Evolutionary conservation across 2,797 vertebrate genomes (phyloP), one percentile per base, ranked within the genome.

Genomic region (Sebastes taczanowskii): DNA sequence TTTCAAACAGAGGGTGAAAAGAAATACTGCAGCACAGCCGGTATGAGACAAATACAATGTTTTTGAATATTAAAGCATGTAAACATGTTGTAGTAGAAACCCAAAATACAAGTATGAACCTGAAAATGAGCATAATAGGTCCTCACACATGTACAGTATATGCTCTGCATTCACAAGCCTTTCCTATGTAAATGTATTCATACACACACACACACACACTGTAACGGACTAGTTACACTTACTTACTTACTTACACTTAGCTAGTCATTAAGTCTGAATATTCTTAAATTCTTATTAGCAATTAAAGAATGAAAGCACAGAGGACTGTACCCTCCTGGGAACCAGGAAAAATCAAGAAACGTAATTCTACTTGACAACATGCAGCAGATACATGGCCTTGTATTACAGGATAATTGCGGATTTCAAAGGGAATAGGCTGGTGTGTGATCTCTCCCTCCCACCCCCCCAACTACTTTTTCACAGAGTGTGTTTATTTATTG

Each of bases 321-420:
- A 90, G 89, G 85, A 86, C 74, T 14, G 66, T 4, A 29, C 60
- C 56, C 89, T 86, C 90, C n/a, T 74, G 93, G 91, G 91, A 91
- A 61, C 1, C 25, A 78, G 56, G 35, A 52, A 16, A 78, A 83
- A 91, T 90, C 87, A 90, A 87, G 88, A 86, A 87, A 87, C 87
- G 30, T 87, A 92, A 94, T 90, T 91, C 74, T 78, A 66, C 89
- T 81, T 86, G 84, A 94, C 90, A 94, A 92, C 86, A 91, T 77
- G 80, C 64, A 83, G 78, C 38, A 71, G 87, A 87, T 69, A 74
- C 74, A 65, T 27, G 71, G 79, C 71, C 74, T 86, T 73, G 86
- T 82, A 69, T 82, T 89, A 78, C 34, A 60, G 68, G 80, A 90
- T 92, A 93, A 93, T 87, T 85, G 89, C 69, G 74, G 74, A 78